phyloP scores from a whole-genome alignment of 2,113 vertebrate genomes.

The Heliornis fulica region DNA sequence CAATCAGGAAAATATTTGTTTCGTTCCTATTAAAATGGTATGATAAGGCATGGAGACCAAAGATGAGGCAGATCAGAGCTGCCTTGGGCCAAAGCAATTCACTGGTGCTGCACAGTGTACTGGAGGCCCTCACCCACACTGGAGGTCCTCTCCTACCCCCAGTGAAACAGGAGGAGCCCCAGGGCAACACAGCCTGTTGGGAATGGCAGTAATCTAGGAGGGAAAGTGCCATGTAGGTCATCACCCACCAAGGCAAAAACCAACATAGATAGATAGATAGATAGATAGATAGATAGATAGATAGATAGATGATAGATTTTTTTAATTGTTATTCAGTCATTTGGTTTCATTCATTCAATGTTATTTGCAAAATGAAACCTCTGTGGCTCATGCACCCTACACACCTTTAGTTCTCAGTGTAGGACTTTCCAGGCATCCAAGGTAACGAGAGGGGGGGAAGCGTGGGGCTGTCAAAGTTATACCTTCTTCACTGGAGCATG shows the following conservation, averaged over 20 bases:
- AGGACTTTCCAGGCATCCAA: neutral
- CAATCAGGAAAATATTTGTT: neutral
- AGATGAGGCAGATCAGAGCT: neutral
- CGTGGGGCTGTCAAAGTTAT: neutral
- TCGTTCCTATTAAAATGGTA: rapidly evolving
- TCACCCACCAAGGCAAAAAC: neutral
- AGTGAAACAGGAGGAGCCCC: rapidly evolving
- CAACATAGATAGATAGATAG: no score
- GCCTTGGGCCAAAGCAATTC: rapidly evolving
- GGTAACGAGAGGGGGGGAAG: neutral
- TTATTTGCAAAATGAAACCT: neutral
- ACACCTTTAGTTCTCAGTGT: neutral
- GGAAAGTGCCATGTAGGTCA: neutral
- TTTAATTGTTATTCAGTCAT: neutral
- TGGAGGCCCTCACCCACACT: neutral
- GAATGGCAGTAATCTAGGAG: neutral
- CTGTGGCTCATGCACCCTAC: neutral
- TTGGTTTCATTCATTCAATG: neutral
- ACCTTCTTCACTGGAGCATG: neutral
- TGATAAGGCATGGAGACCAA: neutral
- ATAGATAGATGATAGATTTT: no score
- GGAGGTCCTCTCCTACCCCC: neutral
- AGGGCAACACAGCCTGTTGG: neutral
- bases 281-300: no score
- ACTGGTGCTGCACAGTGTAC: neutral